Evolutionary conservation across 2,113 vertebrate genomes (phyloP), one percentile per base, ranked within the genome.

Genomic region (Bambusicola thoracicus): DNA sequence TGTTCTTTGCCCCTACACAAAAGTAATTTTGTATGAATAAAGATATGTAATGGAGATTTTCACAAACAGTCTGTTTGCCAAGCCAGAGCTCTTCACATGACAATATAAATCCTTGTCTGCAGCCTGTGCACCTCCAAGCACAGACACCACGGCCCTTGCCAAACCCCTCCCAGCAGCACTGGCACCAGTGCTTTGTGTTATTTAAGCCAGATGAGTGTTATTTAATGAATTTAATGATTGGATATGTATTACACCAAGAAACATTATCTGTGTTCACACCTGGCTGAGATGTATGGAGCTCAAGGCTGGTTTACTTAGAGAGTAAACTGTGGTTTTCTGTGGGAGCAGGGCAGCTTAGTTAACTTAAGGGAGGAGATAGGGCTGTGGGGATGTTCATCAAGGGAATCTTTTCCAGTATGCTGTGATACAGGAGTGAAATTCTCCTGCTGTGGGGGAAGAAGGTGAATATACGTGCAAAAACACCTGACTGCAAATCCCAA

Each of bases 171-270:
- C 40, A 59, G 73, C 2, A 0, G 44, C 61, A 20, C 19, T 92
- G 85, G 87, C 81, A 94, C 16, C 72, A 81, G 18, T 15, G 9
- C 48, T 77, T 77, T 2, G 0, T 55, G 9, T 46, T 87, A 19
- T 89, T 94, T 90, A 91, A 94, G 29, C 61, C 93, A 94, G 73
- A 86, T 77, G 94, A 15, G 85, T 74, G 68, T 82, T 85, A 82
- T 94, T 94, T 88, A 93, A 95, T 76, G 87, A 75, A n/a, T n/a
- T n/a, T n/a, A 94, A 16, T 0, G 1, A 90, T 90, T 91, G 85
- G 73, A 91, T 93, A 91, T 56, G 78, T 40, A 44, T 6, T 92
- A 24, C 20, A 62, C 27, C 75, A 85, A 75, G 56, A 88, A 92
- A 88, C 5, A 46, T 77, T 87, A 84, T 92, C 82, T 90, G 7